Base-by-base conservation (phyloP, 2,888 invertebrate genomes). In the Carterocephalus palaemon region DNA sequence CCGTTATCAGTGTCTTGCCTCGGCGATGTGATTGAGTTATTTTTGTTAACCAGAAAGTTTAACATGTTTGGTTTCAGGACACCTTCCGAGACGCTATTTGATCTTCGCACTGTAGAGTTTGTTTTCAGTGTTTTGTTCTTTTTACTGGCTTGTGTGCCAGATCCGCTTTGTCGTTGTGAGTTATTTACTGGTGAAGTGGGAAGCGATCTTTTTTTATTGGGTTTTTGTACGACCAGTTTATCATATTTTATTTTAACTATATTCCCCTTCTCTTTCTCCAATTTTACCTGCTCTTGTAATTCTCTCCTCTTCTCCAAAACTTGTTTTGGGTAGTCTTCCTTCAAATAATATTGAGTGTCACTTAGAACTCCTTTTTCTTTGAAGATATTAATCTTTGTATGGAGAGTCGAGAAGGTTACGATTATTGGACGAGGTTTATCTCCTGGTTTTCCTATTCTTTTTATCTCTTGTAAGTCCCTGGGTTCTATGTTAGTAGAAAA, bases 271-370 rank as follows among this genome's bases (percentile, higher is more conserved):
- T 53, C 49, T 41, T 26, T 54, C 28, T 53, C 53, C 5, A 38
- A 22, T 46, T 40, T 46, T 24, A 47, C 16, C 48, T 55, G 53
- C 26, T 48, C 45, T 29, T 53, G 47, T 20, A 57, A 17, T 23
- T 51, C 40, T 48, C 34, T 55, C 29, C 54, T 50, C 33, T 51
- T 54, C 12, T 54, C 43, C 16, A 57, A 12, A 5, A 49, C 67
- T 8, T 54, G 20, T 23, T 38, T 32, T 24, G 54, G 57, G 26
- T 37, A 57, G 20, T 57, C 52, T 48, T 53, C 51, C 16, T 50
- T 47, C 2, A 48, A 31, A 15, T 52, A 48, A 15, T 40, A 49
- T 5, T 15, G 6, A 8, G 46, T 52, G 4, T 45, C 48, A 12
- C 38, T 37, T 8, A 50, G 10, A n/a, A 8, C 1, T 23, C 10